A percentile compares a stretch with the other conserved stretches of the same genome.
Evolutionary conservation across 1,140 invertebrate genomes (phyloP).

Genomic region (Lasioglossum baleicum): DNA sequence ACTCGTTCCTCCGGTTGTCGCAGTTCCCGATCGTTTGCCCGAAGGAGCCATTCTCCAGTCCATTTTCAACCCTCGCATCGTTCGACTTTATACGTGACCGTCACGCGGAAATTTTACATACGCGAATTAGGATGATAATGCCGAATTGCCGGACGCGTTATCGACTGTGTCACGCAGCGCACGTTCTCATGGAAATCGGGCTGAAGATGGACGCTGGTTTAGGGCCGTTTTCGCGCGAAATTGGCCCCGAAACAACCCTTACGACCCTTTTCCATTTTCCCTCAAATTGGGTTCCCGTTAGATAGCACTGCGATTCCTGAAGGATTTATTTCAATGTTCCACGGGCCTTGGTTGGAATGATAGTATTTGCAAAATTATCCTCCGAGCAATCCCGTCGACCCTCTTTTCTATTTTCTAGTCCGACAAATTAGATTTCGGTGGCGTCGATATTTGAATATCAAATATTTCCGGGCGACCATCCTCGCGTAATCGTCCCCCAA

Average conservation of each 20-base stretch:
- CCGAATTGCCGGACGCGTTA: constrained; percentile 5
- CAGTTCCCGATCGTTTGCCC: background rate
- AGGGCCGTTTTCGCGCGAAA: background rate
- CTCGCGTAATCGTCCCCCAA: no score
- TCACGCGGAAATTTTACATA: background rate
- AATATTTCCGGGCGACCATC: no score
- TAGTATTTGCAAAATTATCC: no score
- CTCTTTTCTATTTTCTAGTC: no score
- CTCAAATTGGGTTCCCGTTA: no score
- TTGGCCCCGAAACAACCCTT: background rate
- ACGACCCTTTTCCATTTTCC: no score
- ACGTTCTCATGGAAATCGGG: background rate
- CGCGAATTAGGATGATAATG: background rate
- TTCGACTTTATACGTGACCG: background rate
- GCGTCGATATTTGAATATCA: no score
- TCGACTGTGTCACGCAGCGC: constrained; percentile 14
- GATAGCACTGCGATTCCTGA: no score
- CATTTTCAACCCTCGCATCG: background rate
- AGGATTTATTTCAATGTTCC: no score
- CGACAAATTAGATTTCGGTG: no score
- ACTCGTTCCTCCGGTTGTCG: constrained; percentile 19
- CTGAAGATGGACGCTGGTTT: background rate
- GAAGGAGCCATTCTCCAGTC: background rate
- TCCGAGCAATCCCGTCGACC: no score
- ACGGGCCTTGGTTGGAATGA: no score